These are phyloP conservation scores for Drosophila histrio DNA, from an alignment of 2,888 invertebrate species.

Conservation along the genomic window DNA sequence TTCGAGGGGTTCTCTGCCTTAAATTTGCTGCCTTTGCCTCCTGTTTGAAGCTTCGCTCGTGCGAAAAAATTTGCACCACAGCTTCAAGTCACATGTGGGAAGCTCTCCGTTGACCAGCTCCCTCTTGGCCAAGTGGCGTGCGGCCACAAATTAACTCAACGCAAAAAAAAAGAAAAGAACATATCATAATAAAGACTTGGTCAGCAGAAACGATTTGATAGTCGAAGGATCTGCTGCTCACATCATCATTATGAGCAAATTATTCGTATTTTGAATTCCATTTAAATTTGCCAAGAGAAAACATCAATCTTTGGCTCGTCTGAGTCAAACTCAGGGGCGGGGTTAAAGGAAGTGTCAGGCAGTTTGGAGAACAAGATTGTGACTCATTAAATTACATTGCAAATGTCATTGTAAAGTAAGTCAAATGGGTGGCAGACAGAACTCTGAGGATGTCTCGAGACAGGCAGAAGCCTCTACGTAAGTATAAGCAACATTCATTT, in stretches of 20 bases:
- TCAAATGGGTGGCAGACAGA: conserved; percentile 50
- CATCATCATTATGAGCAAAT: conserved; percentile 51
- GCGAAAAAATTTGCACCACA: conserved; percentile 74
- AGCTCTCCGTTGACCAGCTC: conserved; percentile 4
- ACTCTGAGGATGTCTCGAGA: conserved; percentile 26
- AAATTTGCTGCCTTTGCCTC: conserved; percentile 59
- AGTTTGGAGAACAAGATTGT: conserved; percentile 76
- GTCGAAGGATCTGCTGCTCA: conserved; percentile 3
- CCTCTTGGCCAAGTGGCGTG: conserved; percentile 54
- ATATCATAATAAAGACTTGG: conserved; percentile 74
- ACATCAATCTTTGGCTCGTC: conserved; percentile 66
- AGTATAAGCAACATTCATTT: conserved; percentile 75
- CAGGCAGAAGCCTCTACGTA: conserved; percentile 37
- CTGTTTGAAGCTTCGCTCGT: conserved; percentile 63
- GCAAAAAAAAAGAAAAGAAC: conserved; percentile 18
- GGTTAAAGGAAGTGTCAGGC: conserved; percentile 75
- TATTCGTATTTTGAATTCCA: conserved; percentile 65
- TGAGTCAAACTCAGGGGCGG: conserved; percentile 27
- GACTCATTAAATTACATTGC: conserved; percentile 81
- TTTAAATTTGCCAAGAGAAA: conserved; percentile 68
- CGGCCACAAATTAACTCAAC: conserved; percentile 69
- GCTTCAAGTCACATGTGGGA: conserved; percentile 41
- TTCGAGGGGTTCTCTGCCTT: conserved; percentile 32
- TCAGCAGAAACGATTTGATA: conserved; percentile 63
- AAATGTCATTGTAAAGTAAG: conserved; percentile 80